Base-by-base conservation (phyloP, 2,888 invertebrate genomes). In the Tetheella fluctuosa region DNA sequence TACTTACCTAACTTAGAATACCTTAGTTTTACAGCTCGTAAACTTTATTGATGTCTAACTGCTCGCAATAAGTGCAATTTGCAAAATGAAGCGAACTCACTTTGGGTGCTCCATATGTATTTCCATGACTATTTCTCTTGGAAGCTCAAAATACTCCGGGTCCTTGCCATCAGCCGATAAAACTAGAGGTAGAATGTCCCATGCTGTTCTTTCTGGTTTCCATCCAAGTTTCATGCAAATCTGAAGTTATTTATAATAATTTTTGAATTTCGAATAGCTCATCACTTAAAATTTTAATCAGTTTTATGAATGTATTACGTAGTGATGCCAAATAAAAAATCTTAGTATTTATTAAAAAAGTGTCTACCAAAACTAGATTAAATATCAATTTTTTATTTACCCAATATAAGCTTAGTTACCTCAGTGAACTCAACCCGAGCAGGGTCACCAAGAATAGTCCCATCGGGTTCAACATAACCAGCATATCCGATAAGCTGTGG, bases 111-210 rank as follows among this genome's bases (percentile, higher is more conserved):
- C 95, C 66, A 99, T 93, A 57, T 95, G 94, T 37, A 99, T 96
- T 93, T 98, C 96, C 83, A 98, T 90, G 57, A 98, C 92, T 55
- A 99, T 95, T 71, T 99, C 98, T 54, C 94, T 94, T 0, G 99
- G 98, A 69, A 98, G 95, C 68, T 98, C 98, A 83, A 98, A 99
- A 88, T 96, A 96, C 89, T 99, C 98, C 0, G 99, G 99, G 90
- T 98, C 98, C 79, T 97, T 97, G 2, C 98, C 98, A 77, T 97
- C 97, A 1, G 98, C 98, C 59, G 97, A 97, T 25, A 99, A 92
- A 0, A 99, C 97, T 64, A 99, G 81, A 0, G 99, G 99, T 59
- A 99, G 86, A 57, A 99, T 94, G 78, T 99, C 99, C 95, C 97
- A 99, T 69, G 94, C 94, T 0, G 96, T 96, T n/a, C 95, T 94